Percentiles rank a stretch among this genome's conserved stretches.
phyloP scores from a whole-genome alignment of 2,888 invertebrate species.

The Coecobrya sp. region DNA sequence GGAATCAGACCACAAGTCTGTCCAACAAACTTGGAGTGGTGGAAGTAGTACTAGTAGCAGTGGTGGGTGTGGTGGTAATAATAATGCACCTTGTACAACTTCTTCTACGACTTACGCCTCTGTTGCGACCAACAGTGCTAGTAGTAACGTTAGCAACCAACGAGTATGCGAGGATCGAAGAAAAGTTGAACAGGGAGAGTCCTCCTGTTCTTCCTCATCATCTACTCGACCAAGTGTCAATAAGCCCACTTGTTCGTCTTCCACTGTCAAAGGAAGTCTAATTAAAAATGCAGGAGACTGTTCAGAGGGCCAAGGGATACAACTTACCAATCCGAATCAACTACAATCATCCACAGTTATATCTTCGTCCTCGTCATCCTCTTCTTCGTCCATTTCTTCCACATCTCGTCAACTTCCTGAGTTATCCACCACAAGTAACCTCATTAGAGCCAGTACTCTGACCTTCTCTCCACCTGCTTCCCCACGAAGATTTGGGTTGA shows the following conservation, averaged over 20 bases:
- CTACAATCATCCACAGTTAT: background rate
- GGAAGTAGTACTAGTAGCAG: conserved; percentile 19
- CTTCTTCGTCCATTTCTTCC: conserved; percentile 4
- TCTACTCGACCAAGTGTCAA: conserved; percentile 54
- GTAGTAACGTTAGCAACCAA: background rate
- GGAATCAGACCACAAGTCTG: conserved; percentile 80
- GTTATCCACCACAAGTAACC: conserved; percentile 1
- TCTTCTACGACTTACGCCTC: conserved; percentile 41
- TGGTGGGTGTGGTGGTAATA: conserved; percentile 52
- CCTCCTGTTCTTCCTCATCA: conserved; percentile 14
- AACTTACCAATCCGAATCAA: background rate
- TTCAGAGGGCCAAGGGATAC: conserved; percentile 37
- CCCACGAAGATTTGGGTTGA: conserved; percentile 64
- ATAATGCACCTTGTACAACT: conserved; percentile 51
- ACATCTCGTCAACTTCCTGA: conserved; percentile 30
- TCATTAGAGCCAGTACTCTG: background rate
- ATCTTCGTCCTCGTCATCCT: conserved; percentile 10
- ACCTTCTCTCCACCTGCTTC: conserved; percentile 68
- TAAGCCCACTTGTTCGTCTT: conserved; percentile 37
- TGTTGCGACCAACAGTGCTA: background rate
- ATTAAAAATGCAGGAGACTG: conserved; percentile 62
- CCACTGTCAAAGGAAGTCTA: conserved; percentile 43
- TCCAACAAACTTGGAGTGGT: conserved; percentile 44
- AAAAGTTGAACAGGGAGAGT: conserved; percentile 51
- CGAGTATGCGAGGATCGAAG: conserved; percentile 14